These are phyloP conservation scores for Plecotus auritus DNA, from an alignment of 2,113 vertebrate species.

Conservation along the genomic window DNA sequence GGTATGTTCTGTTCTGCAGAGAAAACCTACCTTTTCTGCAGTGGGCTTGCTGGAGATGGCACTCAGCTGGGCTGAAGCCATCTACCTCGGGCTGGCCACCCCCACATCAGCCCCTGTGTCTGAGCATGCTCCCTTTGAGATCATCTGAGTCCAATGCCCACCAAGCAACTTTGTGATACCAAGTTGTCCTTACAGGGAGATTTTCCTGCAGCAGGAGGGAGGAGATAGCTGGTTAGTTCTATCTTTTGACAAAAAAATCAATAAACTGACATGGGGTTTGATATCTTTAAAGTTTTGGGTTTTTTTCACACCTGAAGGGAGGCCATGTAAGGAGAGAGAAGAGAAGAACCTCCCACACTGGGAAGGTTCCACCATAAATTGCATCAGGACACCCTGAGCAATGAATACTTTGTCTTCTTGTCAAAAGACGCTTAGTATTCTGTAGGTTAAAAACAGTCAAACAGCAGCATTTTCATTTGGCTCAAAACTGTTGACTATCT, in stretches of 20 bases:
- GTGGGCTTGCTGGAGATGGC: neutral
- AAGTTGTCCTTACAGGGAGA: neutral
- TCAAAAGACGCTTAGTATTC: neutral
- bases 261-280: neutral
- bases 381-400: neutral
- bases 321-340: neutral
- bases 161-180: neutral
- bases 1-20: neutral
- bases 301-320: neutral
- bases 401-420: neutral
- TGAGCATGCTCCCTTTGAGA: neutral
- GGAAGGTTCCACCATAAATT: neutral
- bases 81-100: neutral
- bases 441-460: neutral
- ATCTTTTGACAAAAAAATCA: neutral
- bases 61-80: accelerated
- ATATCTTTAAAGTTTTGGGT: neutral
- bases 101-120: neutral
- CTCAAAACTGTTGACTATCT: neutral
- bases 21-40: neutral
- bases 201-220: neutral
- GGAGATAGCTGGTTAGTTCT: neutral
- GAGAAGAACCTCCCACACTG: neutral
- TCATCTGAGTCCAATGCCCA: neutral
- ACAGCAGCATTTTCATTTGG: neutral